Evolutionary conservation across 2,113 vertebrate genomes (phyloP).

Genomic region (Bos taurus): DNA sequence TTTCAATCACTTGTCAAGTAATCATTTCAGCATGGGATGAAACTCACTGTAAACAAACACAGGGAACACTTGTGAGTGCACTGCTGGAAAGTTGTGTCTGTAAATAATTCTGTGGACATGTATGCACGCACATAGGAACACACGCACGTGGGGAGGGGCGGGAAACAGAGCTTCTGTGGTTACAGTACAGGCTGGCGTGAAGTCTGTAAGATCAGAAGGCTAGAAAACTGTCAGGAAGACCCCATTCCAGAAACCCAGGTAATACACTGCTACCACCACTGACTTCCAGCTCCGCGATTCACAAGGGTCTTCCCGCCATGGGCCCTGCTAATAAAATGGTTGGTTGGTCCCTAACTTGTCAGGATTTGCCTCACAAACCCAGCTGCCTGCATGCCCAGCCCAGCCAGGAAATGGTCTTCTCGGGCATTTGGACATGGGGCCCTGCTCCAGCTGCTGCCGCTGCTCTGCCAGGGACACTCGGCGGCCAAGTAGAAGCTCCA

Average conservation of each 20-base stretch:
- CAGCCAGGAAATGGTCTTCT: neutral
- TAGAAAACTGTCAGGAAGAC: neutral
- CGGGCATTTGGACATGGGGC: fast-evolving
- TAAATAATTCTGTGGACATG: neutral
- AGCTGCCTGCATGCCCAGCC: neutral
- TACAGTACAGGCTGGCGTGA: neutral
- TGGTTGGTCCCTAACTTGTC: neutral
- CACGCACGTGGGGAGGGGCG: fast-evolving
- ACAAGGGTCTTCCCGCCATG: neutral
- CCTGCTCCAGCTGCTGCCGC: fast-evolving
- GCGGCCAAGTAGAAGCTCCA: neutral
- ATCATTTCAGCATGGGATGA: neutral
- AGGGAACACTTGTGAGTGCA: neutral
- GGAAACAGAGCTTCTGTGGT: fast-evolving
- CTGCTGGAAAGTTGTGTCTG: neutral
- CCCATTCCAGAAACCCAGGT: neutral
- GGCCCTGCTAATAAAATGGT: neutral
- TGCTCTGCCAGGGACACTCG: fast-evolving
- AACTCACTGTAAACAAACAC: neutral
- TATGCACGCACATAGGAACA: neutral
- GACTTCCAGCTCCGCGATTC: neutral
- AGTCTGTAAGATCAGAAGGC: no score
- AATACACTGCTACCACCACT: fast-evolving
- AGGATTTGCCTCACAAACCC: neutral
- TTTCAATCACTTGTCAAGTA: neutral